These are phyloP conservation scores for Ia io DNA, from an alignment of 2,113 vertebrate genomes.

Conservation along the genomic window DNA sequence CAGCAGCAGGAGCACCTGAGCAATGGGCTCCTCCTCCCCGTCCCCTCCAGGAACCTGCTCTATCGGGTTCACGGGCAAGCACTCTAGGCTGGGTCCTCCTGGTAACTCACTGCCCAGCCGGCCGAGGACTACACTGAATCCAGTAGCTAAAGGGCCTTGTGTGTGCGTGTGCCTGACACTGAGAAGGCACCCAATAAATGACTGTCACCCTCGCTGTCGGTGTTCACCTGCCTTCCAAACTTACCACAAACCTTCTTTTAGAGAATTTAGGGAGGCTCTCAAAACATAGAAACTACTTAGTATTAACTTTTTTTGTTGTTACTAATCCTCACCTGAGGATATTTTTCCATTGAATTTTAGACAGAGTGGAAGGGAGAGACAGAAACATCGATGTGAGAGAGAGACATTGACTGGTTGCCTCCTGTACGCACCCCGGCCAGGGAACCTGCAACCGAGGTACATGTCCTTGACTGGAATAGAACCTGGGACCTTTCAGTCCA, in stretches of 20 bases:
- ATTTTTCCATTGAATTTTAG: too few relatives aligned
- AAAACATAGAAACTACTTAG: background rate
- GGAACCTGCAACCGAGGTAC: too few relatives aligned
- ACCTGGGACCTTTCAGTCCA: too few relatives aligned
- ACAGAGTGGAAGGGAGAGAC: too few relatives aligned
- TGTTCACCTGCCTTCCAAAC: background rate
- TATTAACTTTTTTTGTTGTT: too few relatives aligned
- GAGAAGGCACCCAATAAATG: background rate
- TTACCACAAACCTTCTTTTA: background rate
- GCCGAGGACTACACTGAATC: too few relatives aligned
- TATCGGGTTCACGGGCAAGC: background rate
- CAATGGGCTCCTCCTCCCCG: fast-evolving
- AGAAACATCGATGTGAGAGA: too few relatives aligned
- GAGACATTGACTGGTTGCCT: too few relatives aligned
- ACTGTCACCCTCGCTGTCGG: fast-evolving
- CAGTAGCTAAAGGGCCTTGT: fast-evolving
- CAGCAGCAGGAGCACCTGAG: background rate
- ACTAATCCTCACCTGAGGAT: too few relatives aligned
- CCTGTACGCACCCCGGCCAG: too few relatives aligned
- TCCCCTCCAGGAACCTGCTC: background rate
- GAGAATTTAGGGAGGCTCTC: background rate
- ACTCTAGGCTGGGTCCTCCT: background rate
- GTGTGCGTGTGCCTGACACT: background rate
- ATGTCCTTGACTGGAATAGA: too few relatives aligned
- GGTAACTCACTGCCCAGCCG: background rate